phyloP scores from a whole-genome alignment of 1,140 invertebrate species.

The Wasmannia auropunctata region DNA sequence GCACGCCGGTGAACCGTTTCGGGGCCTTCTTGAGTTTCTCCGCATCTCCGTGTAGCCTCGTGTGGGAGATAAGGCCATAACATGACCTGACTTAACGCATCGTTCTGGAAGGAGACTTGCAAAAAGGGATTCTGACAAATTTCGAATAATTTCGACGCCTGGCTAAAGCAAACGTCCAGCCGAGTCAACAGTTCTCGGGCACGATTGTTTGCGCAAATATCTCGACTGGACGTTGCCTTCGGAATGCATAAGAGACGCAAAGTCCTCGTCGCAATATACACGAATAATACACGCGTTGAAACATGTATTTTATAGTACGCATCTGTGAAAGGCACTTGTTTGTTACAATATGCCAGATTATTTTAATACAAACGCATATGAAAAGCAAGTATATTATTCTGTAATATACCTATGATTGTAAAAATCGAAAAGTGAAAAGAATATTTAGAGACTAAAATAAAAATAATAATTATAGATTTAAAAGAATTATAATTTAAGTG shows the following conservation, averaged over 20 bases:
- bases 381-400: neutral
- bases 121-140: slow-evolving; percentile 40
- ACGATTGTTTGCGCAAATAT: slow-evolving; percentile 35
- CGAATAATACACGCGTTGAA: slow-evolving; percentile 11
- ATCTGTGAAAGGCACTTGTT: neutral
- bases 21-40: slow-evolving; percentile 76
- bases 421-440: neutral
- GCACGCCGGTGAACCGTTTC: slow-evolving; percentile 74
- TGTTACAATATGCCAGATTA: neutral
- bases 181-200: neutral
- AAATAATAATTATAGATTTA: neutral
- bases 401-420: neutral
- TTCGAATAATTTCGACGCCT: slow-evolving; percentile 47
- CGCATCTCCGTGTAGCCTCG: slow-evolving; percentile 65
- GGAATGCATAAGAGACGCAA: neutral
- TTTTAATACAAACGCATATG: neutral
- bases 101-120: slow-evolving; percentile 59
- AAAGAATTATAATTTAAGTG: neutral
- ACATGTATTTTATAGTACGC: neutral
- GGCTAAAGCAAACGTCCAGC: slow-evolving; percentile 1
- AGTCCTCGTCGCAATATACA: neutral
- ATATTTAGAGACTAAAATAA: neutral
- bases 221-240: neutral
- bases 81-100: slow-evolving; percentile 82
- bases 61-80: slow-evolving; percentile 80